A percentile compares a stretch with the other conserved stretches of the same genome.
phyloP scores from a whole-genome alignment of 1,140 invertebrate species.

The Lasioglossum baleicum region DNA sequence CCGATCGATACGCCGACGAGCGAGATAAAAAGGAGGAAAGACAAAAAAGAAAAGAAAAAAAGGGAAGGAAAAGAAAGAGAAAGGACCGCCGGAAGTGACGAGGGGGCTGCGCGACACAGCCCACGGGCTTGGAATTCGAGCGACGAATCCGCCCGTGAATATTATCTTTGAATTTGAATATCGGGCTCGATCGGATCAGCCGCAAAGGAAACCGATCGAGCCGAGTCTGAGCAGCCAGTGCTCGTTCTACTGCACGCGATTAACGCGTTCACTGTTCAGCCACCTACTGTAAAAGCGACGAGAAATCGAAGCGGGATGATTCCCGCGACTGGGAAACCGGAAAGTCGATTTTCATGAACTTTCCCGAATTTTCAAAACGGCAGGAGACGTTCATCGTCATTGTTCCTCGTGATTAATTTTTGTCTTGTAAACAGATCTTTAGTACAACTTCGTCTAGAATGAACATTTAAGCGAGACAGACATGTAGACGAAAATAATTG shows the following conservation, averaged over 20 bases:
- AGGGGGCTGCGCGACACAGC: constrained; percentile 2
- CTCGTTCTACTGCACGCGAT: neutral
- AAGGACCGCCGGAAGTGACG: constrained; percentile 20
- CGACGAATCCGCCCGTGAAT: neutral
- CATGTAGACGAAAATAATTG: no score
- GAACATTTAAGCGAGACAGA: no score
- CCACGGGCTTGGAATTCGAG: constrained; percentile 23
- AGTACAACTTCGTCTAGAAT: no score
- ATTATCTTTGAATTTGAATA: constrained; percentile 3
- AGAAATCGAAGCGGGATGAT: no score
- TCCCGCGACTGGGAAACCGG: no score
- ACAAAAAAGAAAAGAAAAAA: constrained; percentile 8
- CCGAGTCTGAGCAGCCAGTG: neutral
- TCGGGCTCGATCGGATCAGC: neutral
- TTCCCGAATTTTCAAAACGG: no score
- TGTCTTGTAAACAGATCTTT: no score
- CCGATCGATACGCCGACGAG: constrained; percentile 48
- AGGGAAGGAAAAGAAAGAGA: constrained; percentile 20
- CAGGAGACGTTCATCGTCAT: no score
- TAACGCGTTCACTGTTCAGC: neutral
- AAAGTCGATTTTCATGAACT: no score
- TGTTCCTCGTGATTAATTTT: no score
- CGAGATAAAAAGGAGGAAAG: constrained; percentile 41
- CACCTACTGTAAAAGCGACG: no score
- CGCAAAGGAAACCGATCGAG: neutral